Evolutionary conservation across 2,113 vertebrate species (phyloP).

Genomic region (Suncus etruscus): DNA sequence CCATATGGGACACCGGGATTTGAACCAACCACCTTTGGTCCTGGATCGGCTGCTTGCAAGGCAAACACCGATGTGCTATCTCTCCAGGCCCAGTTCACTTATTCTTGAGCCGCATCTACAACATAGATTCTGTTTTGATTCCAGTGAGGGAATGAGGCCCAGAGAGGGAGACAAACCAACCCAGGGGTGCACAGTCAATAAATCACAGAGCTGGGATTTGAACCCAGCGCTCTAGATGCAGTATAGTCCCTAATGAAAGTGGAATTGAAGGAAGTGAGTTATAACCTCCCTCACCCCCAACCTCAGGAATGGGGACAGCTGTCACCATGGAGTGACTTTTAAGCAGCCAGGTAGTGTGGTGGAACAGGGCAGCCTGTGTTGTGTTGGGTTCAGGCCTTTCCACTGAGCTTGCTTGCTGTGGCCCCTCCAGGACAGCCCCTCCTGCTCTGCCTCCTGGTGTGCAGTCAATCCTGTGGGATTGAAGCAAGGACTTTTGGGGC

Average conservation of each 20-base stretch:
- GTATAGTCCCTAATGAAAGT: neutral
- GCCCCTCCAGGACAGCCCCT: neutral
- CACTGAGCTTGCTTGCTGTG: no score
- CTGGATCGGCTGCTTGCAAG: no score
- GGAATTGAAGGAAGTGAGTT: neutral
- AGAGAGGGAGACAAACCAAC: conserved; percentile 17
- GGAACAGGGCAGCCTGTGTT: neutral
- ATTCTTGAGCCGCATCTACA: neutral
- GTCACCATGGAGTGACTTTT: neutral
- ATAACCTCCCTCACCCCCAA: neutral
- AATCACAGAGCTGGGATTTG: neutral
- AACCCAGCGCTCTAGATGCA: neutral
- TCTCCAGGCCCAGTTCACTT: neutral
- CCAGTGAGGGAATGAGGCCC: neutral
- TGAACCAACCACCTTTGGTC: no score
- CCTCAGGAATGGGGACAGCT: neutral
- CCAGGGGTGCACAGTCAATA: neutral
- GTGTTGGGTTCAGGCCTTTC: neutral
- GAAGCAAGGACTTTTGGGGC: neutral
- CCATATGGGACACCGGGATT: no score
- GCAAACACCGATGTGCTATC: no score
- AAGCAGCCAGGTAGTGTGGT: neutral
- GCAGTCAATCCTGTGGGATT: neutral
- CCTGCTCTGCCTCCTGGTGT: neutral
- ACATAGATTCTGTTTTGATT: neutral